Base-by-base conservation (phyloP, 2,797 vertebrate species). In the Semaprochilodus insignis region DNA sequence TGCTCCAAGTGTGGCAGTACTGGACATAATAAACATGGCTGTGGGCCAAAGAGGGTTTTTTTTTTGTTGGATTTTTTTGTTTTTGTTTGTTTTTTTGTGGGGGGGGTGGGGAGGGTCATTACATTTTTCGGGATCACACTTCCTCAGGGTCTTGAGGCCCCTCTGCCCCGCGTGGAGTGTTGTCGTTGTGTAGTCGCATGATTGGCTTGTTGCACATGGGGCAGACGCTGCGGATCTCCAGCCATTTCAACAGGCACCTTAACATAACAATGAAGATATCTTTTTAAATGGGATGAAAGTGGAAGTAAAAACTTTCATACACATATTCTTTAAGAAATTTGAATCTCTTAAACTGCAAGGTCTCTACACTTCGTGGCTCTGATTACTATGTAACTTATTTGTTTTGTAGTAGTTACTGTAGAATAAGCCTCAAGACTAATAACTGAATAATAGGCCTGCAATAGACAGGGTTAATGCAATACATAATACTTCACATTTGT, bases 171-270 rank as follows among this genome's bases (percentile, higher is more conserved):
- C 93, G 94, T 0, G 93, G 89, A 66, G 92, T 66, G 0, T 95
- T 94, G 0, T 95, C 93, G 14, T 91, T 91, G 91, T 95, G 94
- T 54, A 96, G 91, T 85, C 95, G 93, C 83, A 94, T 93, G 90
- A 96, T 96, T 84, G 95, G 94, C 75, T 96, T 96, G 93, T 96
- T 96, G 76, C 96, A 96, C 96, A 96, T 96, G 19, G 95, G 96
- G 86, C 95, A 96, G 80, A 95, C 94, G 44, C 95, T 96, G 86
- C 95, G 95, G 84, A 96, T 96, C 92, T 96, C 96, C 86, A 96
- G 91, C 96, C 96, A 96, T 85, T 96, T 96, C 63, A 95, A 91
- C 88, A 96, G 93, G 92, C 96, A 96, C 94, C 96, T 96, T 90
- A 77, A 81, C 71, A 77, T 11, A 72, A 51, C 40, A 16, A 31